phyloP scores from a whole-genome alignment of 2,888 invertebrate species.

The Neoascia interrupta region DNA sequence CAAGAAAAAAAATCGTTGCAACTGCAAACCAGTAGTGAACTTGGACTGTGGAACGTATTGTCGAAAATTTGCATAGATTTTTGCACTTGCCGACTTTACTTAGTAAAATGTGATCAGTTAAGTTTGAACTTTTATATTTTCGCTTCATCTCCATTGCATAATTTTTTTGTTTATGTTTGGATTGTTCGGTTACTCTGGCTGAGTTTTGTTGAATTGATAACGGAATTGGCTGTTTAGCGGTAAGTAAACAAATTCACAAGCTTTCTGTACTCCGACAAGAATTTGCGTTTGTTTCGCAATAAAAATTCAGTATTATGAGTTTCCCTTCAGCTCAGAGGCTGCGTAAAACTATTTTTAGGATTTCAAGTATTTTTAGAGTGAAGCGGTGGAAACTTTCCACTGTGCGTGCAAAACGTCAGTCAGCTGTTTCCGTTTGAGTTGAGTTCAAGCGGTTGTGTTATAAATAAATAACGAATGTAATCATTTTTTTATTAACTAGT shows the following conservation, averaged over 20 bases:
- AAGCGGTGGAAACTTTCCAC: slow-evolving; percentile 40
- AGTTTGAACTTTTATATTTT: slow-evolving; percentile 9
- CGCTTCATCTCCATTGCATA: slow-evolving; percentile 40
- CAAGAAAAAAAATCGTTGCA: not conserved
- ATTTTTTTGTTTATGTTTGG: slow-evolving; percentile 10
- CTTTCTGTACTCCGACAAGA: too few relatives aligned
- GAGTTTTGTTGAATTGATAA: slow-evolving; percentile 11
- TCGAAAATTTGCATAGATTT: slow-evolving; percentile 11
- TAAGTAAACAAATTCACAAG: slow-evolving; percentile 20
- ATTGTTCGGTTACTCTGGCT: slow-evolving; percentile 10
- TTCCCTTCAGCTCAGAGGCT: too few relatives aligned
- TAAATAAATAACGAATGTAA: too few relatives aligned
- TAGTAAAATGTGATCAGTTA: slow-evolving; percentile 52
- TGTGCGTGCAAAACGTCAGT: slow-evolving; percentile 11
- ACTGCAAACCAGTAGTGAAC: slow-evolving; percentile 48
- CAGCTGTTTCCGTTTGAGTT: slow-evolving; percentile 26
- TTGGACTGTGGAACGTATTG: slow-evolving; percentile 54
- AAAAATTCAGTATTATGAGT: too few relatives aligned
- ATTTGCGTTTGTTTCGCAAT: too few relatives aligned
- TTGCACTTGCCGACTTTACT: slow-evolving; percentile 32
- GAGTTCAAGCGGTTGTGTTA: too few relatives aligned
- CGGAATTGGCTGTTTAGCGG: slow-evolving; percentile 2
- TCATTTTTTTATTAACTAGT: too few relatives aligned
- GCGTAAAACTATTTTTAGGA: slow-evolving; percentile 15
- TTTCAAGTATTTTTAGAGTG: slow-evolving; percentile 24